A percentile compares a stretch with the other conserved stretches of the same genome.
Conservation (phyloP, 2,888 invertebrate genomes). For the Amphipyra tragopoginis region DNA sequence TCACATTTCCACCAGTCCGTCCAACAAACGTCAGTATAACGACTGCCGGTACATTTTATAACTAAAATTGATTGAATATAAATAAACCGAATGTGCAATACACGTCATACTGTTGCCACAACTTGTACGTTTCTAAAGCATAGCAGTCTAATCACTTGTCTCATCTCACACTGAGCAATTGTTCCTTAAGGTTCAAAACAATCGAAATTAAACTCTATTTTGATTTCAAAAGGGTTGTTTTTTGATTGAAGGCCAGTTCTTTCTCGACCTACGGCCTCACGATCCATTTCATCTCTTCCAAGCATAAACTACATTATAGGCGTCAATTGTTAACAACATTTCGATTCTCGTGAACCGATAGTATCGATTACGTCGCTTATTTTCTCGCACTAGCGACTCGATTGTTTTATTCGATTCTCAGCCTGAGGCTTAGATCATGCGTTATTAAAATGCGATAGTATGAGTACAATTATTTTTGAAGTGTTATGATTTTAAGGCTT, state of each 20-base stretch:
- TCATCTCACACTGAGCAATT: constrained; percentile 80
- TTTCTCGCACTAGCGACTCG: constrained; percentile 82
- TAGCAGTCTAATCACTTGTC: constrained; percentile 78
- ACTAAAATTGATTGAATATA: constrained; percentile 55
- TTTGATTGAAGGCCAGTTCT: constrained; percentile 38
- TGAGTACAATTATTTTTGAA: constrained; percentile 58
- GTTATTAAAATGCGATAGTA: constrained; percentile 58
- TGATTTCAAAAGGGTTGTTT: constrained; percentile 48
- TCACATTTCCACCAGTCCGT: constrained; percentile 3
- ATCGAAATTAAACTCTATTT: constrained; percentile 65
- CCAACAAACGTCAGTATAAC: constrained; percentile 26
- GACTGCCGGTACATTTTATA: constrained; percentile 16
- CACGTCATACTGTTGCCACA: constrained; percentile 60
- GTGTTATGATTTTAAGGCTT: constrained; percentile 1
- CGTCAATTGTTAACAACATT: constrained; percentile 89
- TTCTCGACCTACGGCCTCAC: constrained; percentile 84
- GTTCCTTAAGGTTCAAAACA: constrained; percentile 65
- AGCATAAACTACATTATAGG: constrained; percentile 86
- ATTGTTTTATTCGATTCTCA: constrained; percentile 83
- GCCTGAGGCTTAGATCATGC: constrained; percentile 69
- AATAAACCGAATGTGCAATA: constrained; percentile 56
- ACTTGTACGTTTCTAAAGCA: constrained; percentile 66
- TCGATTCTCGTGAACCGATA: constrained; percentile 87
- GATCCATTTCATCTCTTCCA: constrained; percentile 86
- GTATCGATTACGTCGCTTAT: constrained; percentile 86